Base-by-base conservation (phyloP, 2,888 invertebrate genomes). In the Nymphalis c-album region DNA sequence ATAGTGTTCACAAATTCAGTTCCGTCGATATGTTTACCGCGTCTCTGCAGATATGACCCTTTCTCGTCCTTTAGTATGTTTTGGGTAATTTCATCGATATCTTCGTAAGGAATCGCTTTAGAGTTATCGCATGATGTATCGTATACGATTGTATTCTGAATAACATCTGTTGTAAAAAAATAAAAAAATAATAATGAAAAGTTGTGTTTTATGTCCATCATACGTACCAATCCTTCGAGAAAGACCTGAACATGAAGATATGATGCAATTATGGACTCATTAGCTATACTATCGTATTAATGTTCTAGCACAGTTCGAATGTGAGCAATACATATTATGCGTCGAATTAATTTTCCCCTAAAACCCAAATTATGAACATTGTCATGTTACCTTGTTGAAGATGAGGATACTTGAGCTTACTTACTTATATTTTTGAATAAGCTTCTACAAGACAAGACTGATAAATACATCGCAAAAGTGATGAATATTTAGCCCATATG, bases 171-270 rank as follows among this genome's bases (percentile, higher is more conserved):
- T 53, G 20, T 17, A 18, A 57, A 59, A 63, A 31, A 26, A 47
- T 48, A 13, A 51, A 60, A 16, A 65, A 18, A 7, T 3, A 16
- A 40, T 8, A 53, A 35, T 13, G 13, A 40, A 20, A 26, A 66
- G 10, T 20, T 18, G 18, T 57, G 20, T 18, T n/a, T 3, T 17
- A 7, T 57, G 18, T 40, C 31, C 22, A 31, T 51, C 35, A 66
- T 66, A 84, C 85, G 75, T 82, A 84, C 82, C 81, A 68, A 66
- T 35, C 64, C 71, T 83, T 83, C 82, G 79, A 76, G 87, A 67
- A 55, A 88, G 88, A 87, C 90, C 89, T 89, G 81, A 51, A 68
- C 48, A 51, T 67, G 67, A 60, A 64, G 60, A 70, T 47, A 48
- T 40, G 31, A 31, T 63, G 59, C 40, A 40, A 59, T 45, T 48